Evolutionary conservation across 2,113 vertebrate species (phyloP), one percentile per base, ranked within the genome.

Genomic region (Cavia aperea): DNA sequence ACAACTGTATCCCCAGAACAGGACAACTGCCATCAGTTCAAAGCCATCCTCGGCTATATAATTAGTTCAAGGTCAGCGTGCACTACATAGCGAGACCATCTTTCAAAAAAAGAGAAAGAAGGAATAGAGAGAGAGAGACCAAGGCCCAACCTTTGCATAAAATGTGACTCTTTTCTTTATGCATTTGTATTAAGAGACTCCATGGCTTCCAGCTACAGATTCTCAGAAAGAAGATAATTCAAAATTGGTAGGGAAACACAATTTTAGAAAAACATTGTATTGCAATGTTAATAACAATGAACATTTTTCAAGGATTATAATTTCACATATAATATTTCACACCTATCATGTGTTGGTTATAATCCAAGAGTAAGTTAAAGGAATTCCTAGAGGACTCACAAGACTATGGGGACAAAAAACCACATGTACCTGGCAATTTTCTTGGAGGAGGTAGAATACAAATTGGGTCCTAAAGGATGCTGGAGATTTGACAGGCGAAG

Each of bases 381-480:
- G 90, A 85, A 43, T 86, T 56, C 65, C 58, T 58, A 68, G 12
- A 88, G 65, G 39, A 43, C 8, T 86, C 51, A 63, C 51, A 94
- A 63, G 73, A 23, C 65, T 90, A 4, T 75, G 10, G 43, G 26
- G 31, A 86, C 63, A 84, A 39, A 8, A 83, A 89, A 33, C 13
- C 36, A 73, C 33, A 29, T 29, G 1, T 15, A 89, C 8, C 8
- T 75, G n/a, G 14, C 24, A 87, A 49, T 23, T 81, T 83, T 91
- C 65, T 91, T 91, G n/a, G 33, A 91, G 68, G 11, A 81, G 39
- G 19, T 60, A n/a, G 54, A 23, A 36, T 92, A 84, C 39, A 7
- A 94, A 29, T 43, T 90, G 85, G 7, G 86, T 83, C 73, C 84
- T 83, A 91, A 94, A 85, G 68, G 31, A 66, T 36, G 36, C 65